A percentile compares a stretch with the other conserved stretches of the same genome.
These are phyloP conservation scores for Eupithecia exiguata DNA, from an alignment of 2,888 invertebrate species.

Conservation along the genomic window DNA sequence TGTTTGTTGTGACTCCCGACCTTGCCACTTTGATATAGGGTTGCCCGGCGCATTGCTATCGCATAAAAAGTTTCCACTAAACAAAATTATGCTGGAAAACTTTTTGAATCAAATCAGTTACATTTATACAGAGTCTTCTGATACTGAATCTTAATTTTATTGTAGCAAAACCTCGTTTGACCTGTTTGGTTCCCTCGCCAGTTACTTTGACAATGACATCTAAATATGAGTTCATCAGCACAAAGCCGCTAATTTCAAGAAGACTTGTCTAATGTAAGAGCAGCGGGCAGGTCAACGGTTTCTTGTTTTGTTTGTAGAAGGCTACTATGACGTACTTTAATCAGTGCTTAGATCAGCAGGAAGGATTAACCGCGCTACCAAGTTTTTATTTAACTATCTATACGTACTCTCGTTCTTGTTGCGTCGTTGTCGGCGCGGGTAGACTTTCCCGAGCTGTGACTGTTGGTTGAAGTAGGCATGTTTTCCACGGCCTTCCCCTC, in stretches of 20 bases:
- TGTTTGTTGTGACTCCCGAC: conserved; percentile 35
- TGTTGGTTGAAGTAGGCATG: background rate
- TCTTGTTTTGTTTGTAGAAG: conserved; percentile 18
- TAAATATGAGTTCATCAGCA: conserved; percentile 18
- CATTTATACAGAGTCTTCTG: conserved; percentile 14
- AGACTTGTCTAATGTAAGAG: conserved; percentile 19
- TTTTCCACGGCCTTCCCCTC: background rate
- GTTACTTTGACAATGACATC: conserved; percentile 25
- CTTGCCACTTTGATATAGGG: conserved; percentile 24
- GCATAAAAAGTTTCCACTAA: conserved; percentile 14
- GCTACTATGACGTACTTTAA: background rate
- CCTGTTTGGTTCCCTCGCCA: background rate
- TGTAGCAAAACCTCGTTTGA: background rate
- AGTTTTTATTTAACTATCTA: background rate
- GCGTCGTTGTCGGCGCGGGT: background rate
- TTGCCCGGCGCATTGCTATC: conserved; percentile 21
- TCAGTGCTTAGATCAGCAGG: background rate
- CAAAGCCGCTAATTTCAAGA: conserved; percentile 24
- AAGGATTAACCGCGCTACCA: background rate
- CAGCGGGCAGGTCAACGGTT: conserved; percentile 10
- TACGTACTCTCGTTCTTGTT: background rate
- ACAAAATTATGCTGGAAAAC: conserved; percentile 11
- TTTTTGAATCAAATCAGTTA: conserved; percentile 16
- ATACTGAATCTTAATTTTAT: background rate
- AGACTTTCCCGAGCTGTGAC: background rate